phyloP scores from a whole-genome alignment of 1,140 invertebrate genomes.

The Drosophila kohkoa region DNA sequence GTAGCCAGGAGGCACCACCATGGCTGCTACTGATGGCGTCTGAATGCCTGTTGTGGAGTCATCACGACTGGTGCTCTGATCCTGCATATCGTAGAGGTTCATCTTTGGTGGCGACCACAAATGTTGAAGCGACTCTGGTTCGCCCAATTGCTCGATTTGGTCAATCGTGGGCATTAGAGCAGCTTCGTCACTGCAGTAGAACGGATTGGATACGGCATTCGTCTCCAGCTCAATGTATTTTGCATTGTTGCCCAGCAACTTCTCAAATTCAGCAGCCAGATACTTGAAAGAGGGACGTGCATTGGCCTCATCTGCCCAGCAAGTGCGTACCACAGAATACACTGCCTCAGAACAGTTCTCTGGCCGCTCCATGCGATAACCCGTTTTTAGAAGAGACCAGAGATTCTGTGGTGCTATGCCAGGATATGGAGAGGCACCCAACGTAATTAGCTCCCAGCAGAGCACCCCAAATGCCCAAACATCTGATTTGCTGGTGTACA shows the following conservation, averaged over 20 bases:
- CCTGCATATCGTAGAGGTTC: conserved; percentile 67
- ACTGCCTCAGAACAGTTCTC: conserved; percentile 92
- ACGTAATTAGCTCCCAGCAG: conserved; percentile 95
- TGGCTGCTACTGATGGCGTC: conserved; percentile 38
- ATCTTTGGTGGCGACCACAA: conserved; percentile 79
- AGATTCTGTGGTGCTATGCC: conserved; percentile 92
- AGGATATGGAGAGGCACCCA: conserved; percentile 87
- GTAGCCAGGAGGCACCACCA: conserved; percentile 70
- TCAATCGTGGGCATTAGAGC: conserved; percentile 46
- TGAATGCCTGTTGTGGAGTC: conserved; percentile 60
- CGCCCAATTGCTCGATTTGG: conserved; percentile 55
- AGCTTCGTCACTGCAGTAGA: conserved; percentile 74
- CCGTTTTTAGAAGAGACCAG: conserved; percentile 90
- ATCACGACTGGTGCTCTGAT: conserved; percentile 67
- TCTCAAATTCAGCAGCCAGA: conserved; percentile 88
- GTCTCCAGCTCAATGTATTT: conserved; percentile 88
- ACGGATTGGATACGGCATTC: conserved; percentile 81
- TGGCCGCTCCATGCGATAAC: conserved; percentile 93
- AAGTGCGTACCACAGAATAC: conserved; percentile 92
- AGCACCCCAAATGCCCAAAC: conserved; percentile 96
- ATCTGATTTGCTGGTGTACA: conserved; percentile 95
- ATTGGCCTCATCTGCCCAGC: conserved; percentile 91
- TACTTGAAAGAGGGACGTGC: conserved; percentile 91
- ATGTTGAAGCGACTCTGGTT: conserved; percentile 71
- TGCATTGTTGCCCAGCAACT: conserved; percentile 89